Base-by-base conservation (phyloP, 2,888 invertebrate species). In the Steinernema scapterisci region DNA sequence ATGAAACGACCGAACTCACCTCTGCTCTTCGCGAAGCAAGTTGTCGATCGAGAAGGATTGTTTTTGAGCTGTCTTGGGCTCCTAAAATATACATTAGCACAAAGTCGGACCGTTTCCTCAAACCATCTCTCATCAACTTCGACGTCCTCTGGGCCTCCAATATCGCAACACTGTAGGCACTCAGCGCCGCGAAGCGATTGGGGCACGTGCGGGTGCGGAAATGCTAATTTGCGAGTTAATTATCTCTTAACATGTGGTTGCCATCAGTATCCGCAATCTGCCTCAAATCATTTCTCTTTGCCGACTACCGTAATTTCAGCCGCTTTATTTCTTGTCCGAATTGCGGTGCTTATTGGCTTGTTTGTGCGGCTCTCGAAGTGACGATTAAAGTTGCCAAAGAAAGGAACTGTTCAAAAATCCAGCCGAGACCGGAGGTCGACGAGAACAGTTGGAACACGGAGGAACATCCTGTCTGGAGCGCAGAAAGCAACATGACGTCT, bases 161-260 rank as follows among this genome's bases (percentile, higher is more conserved):
- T 25, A 63, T 63, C 19, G 63, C 63, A 63, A 63, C 63, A 63
- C 63, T 63, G 63, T 63, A 63, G 63, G 63, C 63, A 63, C 63
- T 63, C 63, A 9, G 31, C 21, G 63, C 31, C 38, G 27, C 63
- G 6, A 63, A 25, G 63, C 63, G 16, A 27, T 38, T 63, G 63
- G n/a, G 27, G 63, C 63, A 63, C 63, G 63, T 63, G 63, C 27
- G 27, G 5, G 63, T 63, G 63, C 63, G 54, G 54, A 54, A 54
- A 54, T 54, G 63, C 27, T 63, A 63, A 63, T 63, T 63, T 63
- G 63, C 63, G 63, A 25, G 63, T 63, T 63, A 63, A 63, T 63
- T 63, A 63, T 63, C 63, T 63, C 63, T 63, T 63, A 63, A 63
- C 63, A 63, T 63, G 63, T 63, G 63, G 63, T 31, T 31, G 63